phyloP scores from a whole-genome alignment of 2,797 vertebrate species.

The Dicrostonyx torquatus region DNA sequence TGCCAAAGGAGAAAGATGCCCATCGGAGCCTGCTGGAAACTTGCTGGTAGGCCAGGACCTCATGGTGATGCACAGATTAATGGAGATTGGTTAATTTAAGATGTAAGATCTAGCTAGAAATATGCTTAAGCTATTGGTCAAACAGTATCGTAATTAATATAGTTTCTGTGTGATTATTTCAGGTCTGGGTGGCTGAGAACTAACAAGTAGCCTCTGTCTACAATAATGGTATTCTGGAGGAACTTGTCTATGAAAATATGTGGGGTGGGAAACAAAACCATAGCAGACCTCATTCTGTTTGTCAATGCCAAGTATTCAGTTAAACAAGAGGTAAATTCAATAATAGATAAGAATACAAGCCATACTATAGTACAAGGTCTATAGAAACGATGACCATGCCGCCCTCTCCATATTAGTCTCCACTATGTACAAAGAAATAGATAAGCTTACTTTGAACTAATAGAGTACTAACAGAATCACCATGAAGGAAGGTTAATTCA shows the following conservation, averaged over 20 bases:
- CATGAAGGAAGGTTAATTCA: constrained; percentile 44
- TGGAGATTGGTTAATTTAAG: too few relatives aligned
- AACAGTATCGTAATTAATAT: too few relatives aligned
- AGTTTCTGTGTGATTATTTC: too few relatives aligned
- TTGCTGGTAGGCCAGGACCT: too few relatives aligned
- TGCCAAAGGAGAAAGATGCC: too few relatives aligned
- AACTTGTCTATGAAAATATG: constrained; percentile 11
- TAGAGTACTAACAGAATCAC: constrained; percentile 44
- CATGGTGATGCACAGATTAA: too few relatives aligned
- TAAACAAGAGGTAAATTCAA: constrained; percentile 46
- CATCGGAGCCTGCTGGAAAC: too few relatives aligned
- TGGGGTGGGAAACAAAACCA: not conserved
- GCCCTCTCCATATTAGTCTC: constrained; percentile 19
- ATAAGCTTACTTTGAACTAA: constrained; percentile 40
- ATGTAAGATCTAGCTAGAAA: too few relatives aligned
- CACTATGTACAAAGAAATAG: not conserved
- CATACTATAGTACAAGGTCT: not conserved
- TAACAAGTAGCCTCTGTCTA: too few relatives aligned
- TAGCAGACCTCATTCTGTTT: constrained; percentile 31
- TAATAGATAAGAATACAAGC: not conserved
- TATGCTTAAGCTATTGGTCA: too few relatives aligned
- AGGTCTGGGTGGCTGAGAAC: too few relatives aligned
- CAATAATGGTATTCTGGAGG: not conserved
- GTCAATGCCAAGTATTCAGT: not conserved
- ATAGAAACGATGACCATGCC: constrained; percentile 28